phyloP scores from a whole-genome alignment of 2,888 invertebrate species.

The Drosophila aldrichi region DNA sequence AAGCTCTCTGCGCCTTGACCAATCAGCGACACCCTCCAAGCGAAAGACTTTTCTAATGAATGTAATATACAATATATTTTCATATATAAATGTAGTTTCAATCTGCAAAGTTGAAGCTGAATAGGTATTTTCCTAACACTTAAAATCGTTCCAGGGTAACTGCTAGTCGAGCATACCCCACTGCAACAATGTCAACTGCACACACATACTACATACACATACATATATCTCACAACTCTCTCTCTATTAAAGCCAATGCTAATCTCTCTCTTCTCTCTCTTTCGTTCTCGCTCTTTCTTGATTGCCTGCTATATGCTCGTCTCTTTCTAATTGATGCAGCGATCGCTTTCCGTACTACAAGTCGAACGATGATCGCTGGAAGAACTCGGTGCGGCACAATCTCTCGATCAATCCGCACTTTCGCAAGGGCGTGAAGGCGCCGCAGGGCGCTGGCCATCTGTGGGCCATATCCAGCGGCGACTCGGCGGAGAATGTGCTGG shows the following conservation, averaged over 20 bases:
- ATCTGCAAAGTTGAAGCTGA: too few species aligned
- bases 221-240: neutral
- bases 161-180: neutral
- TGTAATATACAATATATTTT: too few species aligned
- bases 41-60: too few species aligned
- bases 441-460: conserved; percentile 94
- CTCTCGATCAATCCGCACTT: conserved; percentile 96
- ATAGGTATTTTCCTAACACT: too few species aligned
- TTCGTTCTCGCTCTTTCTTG: neutral
- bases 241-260: neutral
- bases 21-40: conserved; percentile 14
- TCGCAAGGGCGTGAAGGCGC: conserved; percentile 93
- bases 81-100: too few species aligned
- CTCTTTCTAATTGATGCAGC: conserved; percentile 85
- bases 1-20: conserved; percentile 10
- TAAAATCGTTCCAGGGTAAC: neutral
- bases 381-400: conserved; percentile 96
- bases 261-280: neutral
- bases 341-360: conserved; percentile 95
- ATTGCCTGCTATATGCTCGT: neutral
- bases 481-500: conserved; percentile 86
- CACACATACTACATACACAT: neutral
- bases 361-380: conserved; percentile 96
- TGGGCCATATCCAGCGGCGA: conserved; percentile 93
- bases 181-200: neutral